Conservation (phyloP, 2,113 vertebrate species). For the Microtus ochrogaster region DNA sequence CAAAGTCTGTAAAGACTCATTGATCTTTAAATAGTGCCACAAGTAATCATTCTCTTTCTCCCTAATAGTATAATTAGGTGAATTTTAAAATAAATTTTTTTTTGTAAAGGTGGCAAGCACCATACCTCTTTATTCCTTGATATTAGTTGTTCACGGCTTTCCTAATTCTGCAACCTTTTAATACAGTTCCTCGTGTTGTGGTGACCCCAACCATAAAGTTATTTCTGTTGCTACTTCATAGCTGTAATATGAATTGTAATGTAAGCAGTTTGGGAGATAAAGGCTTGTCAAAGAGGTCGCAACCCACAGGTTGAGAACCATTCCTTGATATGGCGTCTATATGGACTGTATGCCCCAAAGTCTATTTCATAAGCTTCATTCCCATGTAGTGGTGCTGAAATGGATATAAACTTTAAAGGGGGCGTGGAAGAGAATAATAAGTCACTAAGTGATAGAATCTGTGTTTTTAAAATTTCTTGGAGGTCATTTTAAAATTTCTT, state of each 20-base stretch:
- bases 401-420: background rate
- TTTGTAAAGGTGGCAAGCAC: background rate
- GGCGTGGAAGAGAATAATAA: background rate
- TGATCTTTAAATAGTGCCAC: conserved; percentile 16
- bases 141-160: background rate
- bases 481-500: background rate
- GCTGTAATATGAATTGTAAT: background rate
- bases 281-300: background rate
- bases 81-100: background rate
- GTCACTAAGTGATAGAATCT: background rate
- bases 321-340: background rate
- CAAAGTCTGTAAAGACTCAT: conserved; percentile 14
- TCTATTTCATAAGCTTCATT: background rate
- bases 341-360: background rate
- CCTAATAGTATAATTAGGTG: background rate
- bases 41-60: background rate
- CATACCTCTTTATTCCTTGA: background rate
- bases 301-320: background rate
- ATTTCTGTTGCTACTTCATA: background rate
- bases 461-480: background rate
- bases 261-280: background rate
- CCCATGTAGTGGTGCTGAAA: background rate
- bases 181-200: background rate
- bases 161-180: background rate
- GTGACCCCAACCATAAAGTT: background rate